A percentile compares a stretch with the other conserved stretches of the same genome.
Conservation (phyloP, 2,797 vertebrate genomes). For the Sebastes elongatus region DNA sequence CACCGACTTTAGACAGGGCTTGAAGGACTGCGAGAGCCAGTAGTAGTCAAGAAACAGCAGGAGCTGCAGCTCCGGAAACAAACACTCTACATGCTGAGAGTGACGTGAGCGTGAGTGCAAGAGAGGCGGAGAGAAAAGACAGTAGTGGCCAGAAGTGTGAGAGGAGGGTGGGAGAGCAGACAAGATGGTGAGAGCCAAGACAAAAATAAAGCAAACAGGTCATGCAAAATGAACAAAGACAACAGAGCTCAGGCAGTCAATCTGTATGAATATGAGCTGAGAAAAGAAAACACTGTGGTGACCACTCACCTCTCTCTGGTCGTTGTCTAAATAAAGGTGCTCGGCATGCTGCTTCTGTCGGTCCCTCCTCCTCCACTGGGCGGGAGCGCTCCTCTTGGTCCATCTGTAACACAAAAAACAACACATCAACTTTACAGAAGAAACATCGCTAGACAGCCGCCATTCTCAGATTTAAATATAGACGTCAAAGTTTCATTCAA, state of each 20-base stretch:
- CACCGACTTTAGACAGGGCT: slow-evolving; percentile 89
- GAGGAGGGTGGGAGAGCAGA: slow-evolving; percentile 30
- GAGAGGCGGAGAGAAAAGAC: slow-evolving; percentile 51
- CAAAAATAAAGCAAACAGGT: slow-evolving; percentile 47
- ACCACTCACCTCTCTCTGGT: slow-evolving; percentile 94
- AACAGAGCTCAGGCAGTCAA: slow-evolving; percentile 18
- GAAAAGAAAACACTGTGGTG: neutral
- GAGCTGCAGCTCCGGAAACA: slow-evolving; percentile 89
- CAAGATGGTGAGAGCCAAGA: slow-evolving; percentile 29
- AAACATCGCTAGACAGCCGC: neutral
- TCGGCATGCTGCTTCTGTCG: slow-evolving; percentile 97
- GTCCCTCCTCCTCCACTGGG: slow-evolving; percentile 96
- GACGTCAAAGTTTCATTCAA: neutral
- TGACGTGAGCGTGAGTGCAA: slow-evolving; percentile 48
- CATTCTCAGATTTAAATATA: neutral
- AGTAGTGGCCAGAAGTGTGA: slow-evolving; percentile 35
- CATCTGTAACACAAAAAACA: slow-evolving; percentile 81
- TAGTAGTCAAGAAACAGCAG: slow-evolving; percentile 91
- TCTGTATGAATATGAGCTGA: slow-evolving; percentile 12
- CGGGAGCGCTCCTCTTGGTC: slow-evolving; percentile 97
- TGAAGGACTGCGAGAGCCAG: slow-evolving; percentile 90
- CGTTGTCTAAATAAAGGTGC: slow-evolving; percentile 96
- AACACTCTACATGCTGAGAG: slow-evolving; percentile 88
- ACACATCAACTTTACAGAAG: neutral
- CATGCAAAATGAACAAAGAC: slow-evolving; percentile 53